phyloP scores from a whole-genome alignment of 2,888 invertebrate species.

The Diaprepes abbreviatus region DNA sequence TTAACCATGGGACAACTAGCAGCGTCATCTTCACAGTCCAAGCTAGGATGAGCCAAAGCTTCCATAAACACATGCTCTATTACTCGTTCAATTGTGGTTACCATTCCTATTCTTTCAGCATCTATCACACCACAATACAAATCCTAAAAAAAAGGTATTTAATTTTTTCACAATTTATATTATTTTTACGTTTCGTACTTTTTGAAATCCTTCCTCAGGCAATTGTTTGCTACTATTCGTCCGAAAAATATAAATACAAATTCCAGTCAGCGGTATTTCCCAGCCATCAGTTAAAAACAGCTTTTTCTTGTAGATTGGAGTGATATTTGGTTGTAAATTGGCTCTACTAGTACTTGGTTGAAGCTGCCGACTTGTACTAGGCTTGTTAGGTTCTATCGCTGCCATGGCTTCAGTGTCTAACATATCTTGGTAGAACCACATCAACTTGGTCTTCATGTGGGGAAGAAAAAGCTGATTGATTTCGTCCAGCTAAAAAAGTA shows the following conservation, averaged over 20 bases:
- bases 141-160: conserved; percentile 59
- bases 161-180: too few species aligned
- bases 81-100: conserved; percentile 89
- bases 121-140: conserved; percentile 85
- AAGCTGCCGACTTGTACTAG: conserved; percentile 60
- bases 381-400: conserved; percentile 65
- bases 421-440: conserved; percentile 92
- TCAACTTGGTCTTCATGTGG: conserved; percentile 85
- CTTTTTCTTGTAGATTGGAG: conserved; percentile 76
- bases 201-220: conserved; percentile 94
- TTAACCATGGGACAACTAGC: conserved; percentile 85
- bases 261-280: conserved; percentile 84
- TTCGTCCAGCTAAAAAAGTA: conserved; percentile 78
- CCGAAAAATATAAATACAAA: conserved; percentile 89
- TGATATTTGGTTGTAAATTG: conserved; percentile 61
- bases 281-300: conserved; percentile 89
- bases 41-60: conserved; percentile 84
- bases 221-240: conserved; percentile 87
- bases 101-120: conserved; percentile 82
- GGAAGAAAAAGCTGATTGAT: conserved; percentile 89
- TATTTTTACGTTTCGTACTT: conserved; percentile 68
- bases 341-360: conserved; percentile 63
- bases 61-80: conserved; percentile 93
- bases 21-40: conserved; percentile 86
- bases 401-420: conserved; percentile 73